Conservation (phyloP, 2,113 vertebrate genomes). For the Stictonetta naevosa region DNA sequence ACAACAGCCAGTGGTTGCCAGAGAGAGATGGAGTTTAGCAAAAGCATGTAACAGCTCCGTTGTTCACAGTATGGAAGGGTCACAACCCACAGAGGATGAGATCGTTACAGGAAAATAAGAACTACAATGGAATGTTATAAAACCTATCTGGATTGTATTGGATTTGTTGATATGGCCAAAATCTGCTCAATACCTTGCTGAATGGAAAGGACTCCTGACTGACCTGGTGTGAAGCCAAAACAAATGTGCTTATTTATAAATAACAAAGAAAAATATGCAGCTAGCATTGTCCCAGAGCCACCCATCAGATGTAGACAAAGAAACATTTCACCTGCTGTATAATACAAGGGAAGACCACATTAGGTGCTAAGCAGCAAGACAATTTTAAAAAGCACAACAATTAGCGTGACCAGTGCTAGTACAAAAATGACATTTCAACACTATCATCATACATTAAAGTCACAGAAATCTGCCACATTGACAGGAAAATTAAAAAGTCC, state of each 20-base stretch:
- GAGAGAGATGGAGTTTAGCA: background rate
- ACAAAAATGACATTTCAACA: background rate
- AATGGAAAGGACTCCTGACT: background rate
- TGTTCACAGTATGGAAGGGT: background rate
- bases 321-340: background rate
- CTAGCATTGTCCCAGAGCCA: background rate
- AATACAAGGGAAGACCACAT: background rate
- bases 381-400: background rate
- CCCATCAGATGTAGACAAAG: background rate
- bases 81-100: background rate
- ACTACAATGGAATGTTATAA: background rate
- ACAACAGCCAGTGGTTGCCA: background rate
- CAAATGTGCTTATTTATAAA: background rate
- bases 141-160: background rate
- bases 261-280: background rate
- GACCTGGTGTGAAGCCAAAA: background rate
- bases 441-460: background rate
- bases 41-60: background rate
- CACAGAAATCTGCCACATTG: background rate
- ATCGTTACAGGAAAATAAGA: background rate
- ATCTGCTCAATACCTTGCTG: background rate
- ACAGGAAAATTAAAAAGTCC: background rate
- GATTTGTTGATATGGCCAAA: background rate
- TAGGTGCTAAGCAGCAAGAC: background rate
- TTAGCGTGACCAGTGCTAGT: background rate